Evolutionary conservation across 2,797 vertebrate species (phyloP), one percentile per base, ranked within the genome.

Genomic region (Sebastes jordani): DNA sequence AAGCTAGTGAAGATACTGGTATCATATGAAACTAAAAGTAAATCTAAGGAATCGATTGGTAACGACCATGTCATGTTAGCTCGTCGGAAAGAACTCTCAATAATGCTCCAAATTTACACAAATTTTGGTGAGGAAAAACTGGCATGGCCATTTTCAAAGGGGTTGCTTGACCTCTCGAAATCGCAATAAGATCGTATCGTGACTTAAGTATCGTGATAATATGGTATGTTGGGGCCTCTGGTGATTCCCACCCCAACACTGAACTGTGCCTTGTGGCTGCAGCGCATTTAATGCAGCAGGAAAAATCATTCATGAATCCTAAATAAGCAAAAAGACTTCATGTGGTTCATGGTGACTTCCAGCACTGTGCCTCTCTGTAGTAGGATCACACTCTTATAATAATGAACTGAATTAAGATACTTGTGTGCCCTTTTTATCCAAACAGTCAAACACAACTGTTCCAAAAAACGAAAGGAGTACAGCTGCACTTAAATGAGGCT

Each of bases 331-430:
- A 71, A 77, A 76, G 63, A 49, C 58, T 4, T 66, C 36, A 67
- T 54, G 73, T 68, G 49, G 52, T 67, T 61, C 29, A 66, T 55
- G 29, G 4, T 76, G 81, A 65, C 71, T 71, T 76, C 58, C 66
- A 72, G 71, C 71, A 60, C 61, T 54, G 8, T 29, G 64, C 68
- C 56, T 82, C 62, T n/a, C 63, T 42, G 34, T 3, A 29, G 27
- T 25, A 20, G 20, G 5, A 71, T 52, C 56, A 11, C 36, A 20
- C 14, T 55, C 62, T 59, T 49, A 55, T 68, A 78, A 74, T 71
- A 81, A 74, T 46, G 64, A 65, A 85, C 81, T 79, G 60, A 85
- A 77, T 75, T 71, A 61, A 61, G 74, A 87, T 69, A 80, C 68
- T 74, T 60, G 22, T 56, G 58, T 52, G 42, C 30, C 77, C 16